Evolutionary conservation across 2,888 invertebrate species (phyloP), one percentile per base, ranked within the genome.

Genomic region (Polydrusus tereticollis): DNA sequence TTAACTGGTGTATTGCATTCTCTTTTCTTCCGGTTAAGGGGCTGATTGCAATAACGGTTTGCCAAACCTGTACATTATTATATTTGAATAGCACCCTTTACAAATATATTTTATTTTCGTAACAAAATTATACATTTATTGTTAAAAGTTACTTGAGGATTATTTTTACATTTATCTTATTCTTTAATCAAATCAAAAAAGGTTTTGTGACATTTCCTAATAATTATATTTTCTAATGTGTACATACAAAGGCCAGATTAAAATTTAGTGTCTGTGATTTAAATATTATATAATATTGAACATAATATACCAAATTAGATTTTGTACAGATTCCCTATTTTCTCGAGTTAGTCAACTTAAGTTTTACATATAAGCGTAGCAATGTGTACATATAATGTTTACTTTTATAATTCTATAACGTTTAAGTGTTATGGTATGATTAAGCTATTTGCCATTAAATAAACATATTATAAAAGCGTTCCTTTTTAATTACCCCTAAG

Each of bases 251-350:
- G 83, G 83, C 83, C 83, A 83, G 83, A 82, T 81, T 80, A 81
- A 80, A 80, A 78, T 78, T 84, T 84, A 83, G 83, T 84, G 83
- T 84, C 85, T 85, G 85, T 85, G 85, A 85, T 85, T 84, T 84
- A 82, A 82, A 82, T 83, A n/a, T n/a, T n/a, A 83, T 81, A 81
- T 64, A 76, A 75, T 73, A 77, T 47, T 60, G 18, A 59, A 63
- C 33, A 47, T 62, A 69, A 60, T 52, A 81, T 81, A 81, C 81
- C 80, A 84, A 82, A 82, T 79, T 79, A 77, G 73, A 78, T 80
- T 81, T 78, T 80, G 80, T 81, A 79, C 80, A 79, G 79, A 80
- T 80, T 81, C 78, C 79, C 77, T 82, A 80, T 82, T 81, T 81
- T 81, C 77, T 80, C 78, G 79, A 78, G 72, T 81, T 81, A 81